phyloP scores from a whole-genome alignment of 2,888 invertebrate species.

The Argyresthia goedartella region DNA sequence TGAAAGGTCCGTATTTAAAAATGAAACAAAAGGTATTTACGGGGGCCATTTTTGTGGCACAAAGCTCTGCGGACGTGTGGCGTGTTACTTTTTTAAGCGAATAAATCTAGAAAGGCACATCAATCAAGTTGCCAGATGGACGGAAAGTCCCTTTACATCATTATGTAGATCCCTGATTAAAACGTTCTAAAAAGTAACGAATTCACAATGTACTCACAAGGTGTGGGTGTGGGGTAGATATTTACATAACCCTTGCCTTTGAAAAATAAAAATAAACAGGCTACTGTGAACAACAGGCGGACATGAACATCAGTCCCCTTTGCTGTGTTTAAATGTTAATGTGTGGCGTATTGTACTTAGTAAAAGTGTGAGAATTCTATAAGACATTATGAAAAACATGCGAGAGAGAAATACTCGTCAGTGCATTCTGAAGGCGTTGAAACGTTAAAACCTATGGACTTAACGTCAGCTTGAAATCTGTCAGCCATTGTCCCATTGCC shows the following conservation, averaged over 20 bases:
- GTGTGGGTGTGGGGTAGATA: conserved; percentile 28
- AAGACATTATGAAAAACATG: too few relatives aligned
- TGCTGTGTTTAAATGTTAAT: too few relatives aligned
- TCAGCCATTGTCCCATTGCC: too few relatives aligned
- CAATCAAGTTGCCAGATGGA: conserved; percentile 67
- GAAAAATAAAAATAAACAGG: too few relatives aligned
- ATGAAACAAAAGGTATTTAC: conserved; percentile 62
- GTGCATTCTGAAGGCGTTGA: too few relatives aligned
- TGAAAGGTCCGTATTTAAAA: conserved; percentile 62
- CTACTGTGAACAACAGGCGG: too few relatives aligned
- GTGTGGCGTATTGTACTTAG: too few relatives aligned
- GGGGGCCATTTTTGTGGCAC: conserved; percentile 44
- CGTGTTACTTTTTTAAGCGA: conserved; percentile 52
- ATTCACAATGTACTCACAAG: conserved; percentile 38
- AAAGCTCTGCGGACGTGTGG: conserved; percentile 56
- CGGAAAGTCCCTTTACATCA: conserved; percentile 58
- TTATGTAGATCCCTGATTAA: conserved; percentile 67
- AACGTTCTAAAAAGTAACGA: conserved; percentile 53
- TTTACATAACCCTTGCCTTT: conserved; percentile 22
- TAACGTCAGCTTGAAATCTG: too few relatives aligned
- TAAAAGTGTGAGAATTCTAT: too few relatives aligned
- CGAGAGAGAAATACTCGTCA: too few relatives aligned
- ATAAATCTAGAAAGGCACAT: conserved; percentile 65
- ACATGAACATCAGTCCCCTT: too few relatives aligned
- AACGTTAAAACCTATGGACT: too few relatives aligned